Percentiles rank a stretch among this genome's conserved stretches.
phyloP scores from a whole-genome alignment of 2,888 invertebrate genomes.

The Zaprionus lineosus region DNA sequence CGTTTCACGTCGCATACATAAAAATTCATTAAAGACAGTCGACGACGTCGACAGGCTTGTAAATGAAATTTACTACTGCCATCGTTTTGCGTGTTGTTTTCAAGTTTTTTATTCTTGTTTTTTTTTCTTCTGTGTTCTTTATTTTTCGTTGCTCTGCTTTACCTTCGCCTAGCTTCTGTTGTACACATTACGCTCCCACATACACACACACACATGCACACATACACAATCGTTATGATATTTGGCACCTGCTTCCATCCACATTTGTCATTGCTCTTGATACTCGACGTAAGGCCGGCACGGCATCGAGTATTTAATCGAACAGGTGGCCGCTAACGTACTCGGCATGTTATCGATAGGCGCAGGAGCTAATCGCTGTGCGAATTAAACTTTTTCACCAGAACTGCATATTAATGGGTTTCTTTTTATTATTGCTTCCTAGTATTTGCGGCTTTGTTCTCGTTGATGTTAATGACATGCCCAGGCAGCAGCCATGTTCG shows the following conservation, averaged over 20 bases:
- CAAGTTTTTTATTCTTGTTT: conserved; percentile 6
- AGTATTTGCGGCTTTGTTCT: conserved; percentile 55
- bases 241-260: conserved; percentile 52
- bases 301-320: conserved; percentile 64
- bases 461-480: conserved; percentile 61
- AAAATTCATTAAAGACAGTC: conserved; percentile 72
- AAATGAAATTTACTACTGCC: conserved; percentile 79
- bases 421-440: conserved; percentile 52
- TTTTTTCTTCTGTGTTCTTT: conserved; percentile 16
- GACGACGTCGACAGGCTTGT: conserved; percentile 46
- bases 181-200: conserved; percentile 33
- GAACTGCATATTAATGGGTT: conserved; percentile 42
- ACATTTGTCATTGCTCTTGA: conserved; percentile 19
- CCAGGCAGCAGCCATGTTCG: conserved; percentile 51
- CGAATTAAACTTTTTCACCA: conserved; percentile 29
- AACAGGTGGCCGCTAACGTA: conserved; percentile 58
- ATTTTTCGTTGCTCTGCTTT: conserved; percentile 25
- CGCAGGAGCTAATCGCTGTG: conserved; percentile 19
- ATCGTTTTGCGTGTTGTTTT: conserved; percentile 59
- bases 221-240: conserved; percentile 56
- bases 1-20: conserved; percentile 70
- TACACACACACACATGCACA: conserved; percentile 7
- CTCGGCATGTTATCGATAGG: conserved; percentile 48
- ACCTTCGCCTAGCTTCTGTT: conserved; percentile 21
- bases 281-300: conserved; percentile 32